Percentiles rank a stretch among this genome's conserved stretches.
Conservation (phyloP, 1,140 invertebrate genomes). For the Drosophila ficusphila region DNA sequence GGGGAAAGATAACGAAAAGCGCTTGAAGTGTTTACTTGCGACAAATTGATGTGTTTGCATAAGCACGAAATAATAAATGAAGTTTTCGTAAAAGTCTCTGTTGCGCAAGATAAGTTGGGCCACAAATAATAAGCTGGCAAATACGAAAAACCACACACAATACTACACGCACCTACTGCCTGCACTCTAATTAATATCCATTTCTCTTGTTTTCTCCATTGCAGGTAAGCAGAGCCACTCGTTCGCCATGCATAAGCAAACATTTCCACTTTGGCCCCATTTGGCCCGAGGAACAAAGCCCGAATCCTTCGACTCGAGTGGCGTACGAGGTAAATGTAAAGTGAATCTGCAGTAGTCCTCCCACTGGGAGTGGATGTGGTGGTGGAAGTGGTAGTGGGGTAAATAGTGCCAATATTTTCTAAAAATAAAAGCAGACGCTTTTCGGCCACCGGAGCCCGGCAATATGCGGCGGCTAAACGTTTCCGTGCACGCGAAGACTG, state of each 20-base stretch:
- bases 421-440: constrained; percentile 77
- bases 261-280: constrained; percentile 32
- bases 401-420: constrained; percentile 76
- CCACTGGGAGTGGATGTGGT: neutral
- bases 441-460: constrained; percentile 48
- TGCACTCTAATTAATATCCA: constrained; percentile 49
- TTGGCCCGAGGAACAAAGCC: constrained; percentile 12
- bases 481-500: constrained; percentile 74
- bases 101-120: constrained; percentile 28
- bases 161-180: neutral
- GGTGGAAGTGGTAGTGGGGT: neutral
- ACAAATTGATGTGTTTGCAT: constrained; percentile 80
- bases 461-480: constrained; percentile 78
- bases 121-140: constrained; percentile 22
- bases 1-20: constrained; percentile 71
- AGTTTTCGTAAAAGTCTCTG: constrained; percentile 42
- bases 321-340: constrained; percentile 54
- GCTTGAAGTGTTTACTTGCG: constrained; percentile 80
- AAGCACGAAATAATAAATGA: constrained; percentile 77
- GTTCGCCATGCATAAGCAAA: constrained; percentile 17
- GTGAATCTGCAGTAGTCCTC: constrained; percentile 38
- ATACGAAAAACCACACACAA: constrained; percentile 1
- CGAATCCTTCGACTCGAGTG: constrained; percentile 36
- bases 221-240: constrained; percentile 42
- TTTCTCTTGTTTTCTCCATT: constrained; percentile 19